A percentile compares a stretch with the other conserved stretches of the same genome.
Evolutionary conservation across 1,140 invertebrate genomes (phyloP).

Genomic region (Platorchestia sp.): DNA sequence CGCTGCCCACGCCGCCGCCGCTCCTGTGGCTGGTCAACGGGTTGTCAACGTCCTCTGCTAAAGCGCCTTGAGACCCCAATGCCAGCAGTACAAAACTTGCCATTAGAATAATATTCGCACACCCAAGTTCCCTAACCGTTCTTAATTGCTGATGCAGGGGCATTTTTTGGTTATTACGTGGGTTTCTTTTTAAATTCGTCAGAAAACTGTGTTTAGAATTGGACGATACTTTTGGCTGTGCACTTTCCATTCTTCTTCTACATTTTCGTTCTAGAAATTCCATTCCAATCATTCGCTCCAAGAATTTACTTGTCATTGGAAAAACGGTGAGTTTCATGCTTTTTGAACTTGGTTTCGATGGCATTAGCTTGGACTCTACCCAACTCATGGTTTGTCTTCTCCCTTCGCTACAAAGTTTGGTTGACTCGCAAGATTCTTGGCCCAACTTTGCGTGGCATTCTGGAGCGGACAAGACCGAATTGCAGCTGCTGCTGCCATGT

Average conservation of each 20-base stretch:
- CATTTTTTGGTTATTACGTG: not conserved
- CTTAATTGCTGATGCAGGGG: not conserved
- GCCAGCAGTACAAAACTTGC: not conserved
- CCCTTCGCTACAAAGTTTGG: not conserved
- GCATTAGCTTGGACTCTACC: not conserved
- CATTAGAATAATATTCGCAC: not conserved
- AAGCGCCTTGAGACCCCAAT: not conserved
- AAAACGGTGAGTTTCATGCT: not conserved
- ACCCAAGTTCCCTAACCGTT: not conserved
- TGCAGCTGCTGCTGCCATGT: not conserved
- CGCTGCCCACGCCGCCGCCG: constrained; percentile 49
- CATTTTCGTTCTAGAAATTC: not conserved
- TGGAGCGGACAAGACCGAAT: not conserved
- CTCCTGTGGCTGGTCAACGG: not conserved
- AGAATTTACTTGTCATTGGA: not conserved
- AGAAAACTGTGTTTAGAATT: not conserved
- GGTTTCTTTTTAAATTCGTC: not conserved
- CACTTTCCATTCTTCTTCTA: not conserved
- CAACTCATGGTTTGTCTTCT: not conserved
- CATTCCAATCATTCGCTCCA: not conserved
- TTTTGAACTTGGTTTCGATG: not conserved
- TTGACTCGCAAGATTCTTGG: not conserved
- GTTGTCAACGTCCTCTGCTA: not conserved
- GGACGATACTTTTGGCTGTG: not conserved
- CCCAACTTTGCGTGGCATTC: not conserved